Base-by-base conservation (phyloP, 2,797 vertebrate genomes). In the Malurus leucopterus region DNA sequence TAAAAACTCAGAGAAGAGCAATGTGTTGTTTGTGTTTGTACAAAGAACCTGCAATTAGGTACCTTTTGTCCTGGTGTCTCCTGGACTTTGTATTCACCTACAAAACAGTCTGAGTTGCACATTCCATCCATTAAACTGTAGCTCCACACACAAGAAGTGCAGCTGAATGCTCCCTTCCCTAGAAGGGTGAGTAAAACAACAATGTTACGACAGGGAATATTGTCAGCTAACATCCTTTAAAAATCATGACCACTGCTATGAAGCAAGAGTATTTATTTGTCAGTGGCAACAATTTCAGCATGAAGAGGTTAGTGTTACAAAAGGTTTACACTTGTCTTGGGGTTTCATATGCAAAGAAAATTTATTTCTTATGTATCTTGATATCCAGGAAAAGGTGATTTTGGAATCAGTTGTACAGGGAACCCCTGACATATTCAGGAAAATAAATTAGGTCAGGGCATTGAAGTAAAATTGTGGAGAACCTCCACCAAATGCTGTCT, bases 61-160 rank as follows among this genome's bases (percentile, higher is more conserved):
- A 92, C 93, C 92, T 94, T 49, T 80, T 91, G 41, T 88, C 27
- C 65, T 76, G 74, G 89, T 97, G 98, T 97, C 97, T 97, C 90
- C 85, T 96, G 89, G 53, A 92, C 74, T 94, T 96, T 95, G 72
- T 98, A 99, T 84, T 97, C 92, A 86, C 99, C 98, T 23, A 96
- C n/a, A 6, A 98, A 88, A 89, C 99, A 99, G 29, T 95, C 92
- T 0, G 97, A 98, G 20, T 27, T 64, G 95, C 99, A 99, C 73
- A 98, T 97, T 92, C 98, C 97, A 44, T 72, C 69, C 54, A 43
- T 24, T 83, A 97, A 71, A 81, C 77, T 69, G 9, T 97, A 97
- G 93, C 98, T 96, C 98, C 98, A 70, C 95, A 98, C 98, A 82
- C 99, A 99, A 54, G 98, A 98, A 9, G 96, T 94, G 63, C 99